Conservation (phyloP, 1,140 invertebrate species). For the Probaryconus sp. region DNA sequence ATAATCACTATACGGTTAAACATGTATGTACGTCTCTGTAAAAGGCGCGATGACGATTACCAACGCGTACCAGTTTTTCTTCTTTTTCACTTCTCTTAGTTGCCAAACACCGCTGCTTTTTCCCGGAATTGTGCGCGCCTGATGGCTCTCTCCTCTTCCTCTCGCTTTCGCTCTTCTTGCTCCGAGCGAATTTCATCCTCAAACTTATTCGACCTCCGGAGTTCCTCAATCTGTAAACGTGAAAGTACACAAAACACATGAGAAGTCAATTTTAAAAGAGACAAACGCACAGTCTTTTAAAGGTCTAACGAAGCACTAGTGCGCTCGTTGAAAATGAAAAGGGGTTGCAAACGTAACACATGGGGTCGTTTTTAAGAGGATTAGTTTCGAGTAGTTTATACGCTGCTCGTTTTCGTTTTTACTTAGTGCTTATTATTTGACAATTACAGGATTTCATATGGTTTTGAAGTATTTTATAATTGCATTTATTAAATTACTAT, state of each 20-base stretch:
- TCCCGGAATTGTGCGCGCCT: slow-evolving; percentile 88
- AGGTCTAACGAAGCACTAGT: too few species aligned
- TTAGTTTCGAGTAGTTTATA: too few species aligned
- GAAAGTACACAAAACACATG: slow-evolving; percentile 6
- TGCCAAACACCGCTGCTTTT: slow-evolving; percentile 87
- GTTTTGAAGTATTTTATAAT: too few species aligned
- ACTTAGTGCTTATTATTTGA: too few species aligned
- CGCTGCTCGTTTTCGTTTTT: too few species aligned
- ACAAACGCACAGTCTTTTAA: background rate
- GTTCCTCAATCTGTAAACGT: slow-evolving; percentile 86
- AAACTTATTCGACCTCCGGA: slow-evolving; percentile 88
- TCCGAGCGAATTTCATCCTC: slow-evolving; percentile 92
- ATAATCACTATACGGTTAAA: too few species aligned
- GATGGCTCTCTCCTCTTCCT: slow-evolving; percentile 87
- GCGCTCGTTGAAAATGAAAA: too few species aligned
- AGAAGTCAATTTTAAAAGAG: background rate
- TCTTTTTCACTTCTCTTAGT: slow-evolving; percentile 55
- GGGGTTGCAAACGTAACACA: too few species aligned
- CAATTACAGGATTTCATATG: too few species aligned
- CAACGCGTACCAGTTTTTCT: slow-evolving; percentile 19
- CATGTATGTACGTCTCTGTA: background rate
- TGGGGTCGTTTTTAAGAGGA: too few species aligned
- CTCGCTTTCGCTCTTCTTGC: slow-evolving; percentile 88
- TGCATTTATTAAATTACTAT: too few species aligned
- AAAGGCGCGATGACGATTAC: slow-evolving; percentile 6